Conservation (phyloP, 2,888 invertebrate genomes). For the Philereme transversata region DNA sequence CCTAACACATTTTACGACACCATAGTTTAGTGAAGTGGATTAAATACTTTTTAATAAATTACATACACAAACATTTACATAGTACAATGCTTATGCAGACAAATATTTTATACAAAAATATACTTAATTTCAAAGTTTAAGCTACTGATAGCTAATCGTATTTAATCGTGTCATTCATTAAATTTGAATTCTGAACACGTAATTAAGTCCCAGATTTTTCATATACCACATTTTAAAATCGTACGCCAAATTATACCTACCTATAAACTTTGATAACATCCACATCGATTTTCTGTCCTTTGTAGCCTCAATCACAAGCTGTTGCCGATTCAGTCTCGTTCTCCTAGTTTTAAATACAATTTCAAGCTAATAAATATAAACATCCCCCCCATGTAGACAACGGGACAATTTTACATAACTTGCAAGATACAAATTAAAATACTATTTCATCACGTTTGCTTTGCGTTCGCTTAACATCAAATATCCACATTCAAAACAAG, state of each 20-base stretch:
- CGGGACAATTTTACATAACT: conserved; percentile 11
- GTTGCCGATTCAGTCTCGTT: conserved; percentile 76
- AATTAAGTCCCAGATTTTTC: conserved; percentile 54
- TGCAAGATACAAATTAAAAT: conserved; percentile 18
- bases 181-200: conserved; percentile 68
- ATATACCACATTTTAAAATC: conserved; percentile 54
- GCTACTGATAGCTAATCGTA: conserved; percentile 51
- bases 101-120: conserved; percentile 80
- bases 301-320: conserved; percentile 69
- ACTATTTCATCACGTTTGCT: background rate
- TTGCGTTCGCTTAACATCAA: conserved; percentile 13
- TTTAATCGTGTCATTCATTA: conserved; percentile 53
- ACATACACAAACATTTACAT: conserved; percentile 23
- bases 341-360: conserved; percentile 46
- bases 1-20: conserved; percentile 11
- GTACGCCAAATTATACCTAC: conserved; percentile 50
- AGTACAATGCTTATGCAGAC: conserved; percentile 58
- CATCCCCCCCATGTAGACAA: conserved; percentile 19
- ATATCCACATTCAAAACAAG: conserved; percentile 24
- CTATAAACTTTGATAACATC: conserved; percentile 57
- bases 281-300: conserved; percentile 61
- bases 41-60: conserved; percentile 12
- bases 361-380: conserved; percentile 16
- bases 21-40: conserved; percentile 9
- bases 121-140: conserved; percentile 59